These are phyloP conservation scores for Sitophilus oryzae DNA, from an alignment of 1,140 invertebrate species.

Conservation along the genomic window DNA sequence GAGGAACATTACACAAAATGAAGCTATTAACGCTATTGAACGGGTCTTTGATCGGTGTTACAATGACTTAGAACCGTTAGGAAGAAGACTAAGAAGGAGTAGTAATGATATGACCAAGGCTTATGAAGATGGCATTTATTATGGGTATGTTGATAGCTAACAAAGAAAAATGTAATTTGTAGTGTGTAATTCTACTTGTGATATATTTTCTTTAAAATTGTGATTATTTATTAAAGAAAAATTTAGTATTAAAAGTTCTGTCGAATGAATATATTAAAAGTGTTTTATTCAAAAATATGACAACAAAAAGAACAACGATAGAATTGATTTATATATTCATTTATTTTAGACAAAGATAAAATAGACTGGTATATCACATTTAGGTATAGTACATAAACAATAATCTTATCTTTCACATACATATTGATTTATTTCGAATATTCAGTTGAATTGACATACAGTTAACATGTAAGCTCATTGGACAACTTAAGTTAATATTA, in stretches of 20 bases:
- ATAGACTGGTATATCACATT: conserved; percentile 9
- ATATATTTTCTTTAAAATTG: too few species aligned
- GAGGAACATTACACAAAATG: conserved; percentile 62
- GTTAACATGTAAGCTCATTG: conserved; percentile 1
- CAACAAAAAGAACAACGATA: neutral
- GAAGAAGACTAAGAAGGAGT: conserved; percentile 71
- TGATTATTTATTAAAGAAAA: too few species aligned
- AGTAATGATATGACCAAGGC: conserved; percentile 71
- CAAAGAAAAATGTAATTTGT: too few species aligned
- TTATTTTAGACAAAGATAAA: conserved; percentile 13
- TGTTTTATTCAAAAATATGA: neutral
- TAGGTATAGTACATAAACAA: conserved; percentile 8
- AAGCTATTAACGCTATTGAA: conserved; percentile 74
- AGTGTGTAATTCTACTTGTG: too few species aligned
- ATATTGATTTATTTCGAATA: conserved; percentile 3
- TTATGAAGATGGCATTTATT: conserved; percentile 68
- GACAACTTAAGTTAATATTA: too few species aligned
- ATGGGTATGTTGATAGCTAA: conserved; percentile 73
- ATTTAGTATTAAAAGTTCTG: too few species aligned
- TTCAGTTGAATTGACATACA: conserved; percentile 11
- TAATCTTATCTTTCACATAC: neutral
- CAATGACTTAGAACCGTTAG: conserved; percentile 87
- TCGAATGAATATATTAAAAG: neutral
- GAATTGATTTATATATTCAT: neutral
- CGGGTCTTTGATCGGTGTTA: conserved; percentile 91